Conservation (phyloP, 1,140 invertebrate genomes). For the Colletes gigas region DNA sequence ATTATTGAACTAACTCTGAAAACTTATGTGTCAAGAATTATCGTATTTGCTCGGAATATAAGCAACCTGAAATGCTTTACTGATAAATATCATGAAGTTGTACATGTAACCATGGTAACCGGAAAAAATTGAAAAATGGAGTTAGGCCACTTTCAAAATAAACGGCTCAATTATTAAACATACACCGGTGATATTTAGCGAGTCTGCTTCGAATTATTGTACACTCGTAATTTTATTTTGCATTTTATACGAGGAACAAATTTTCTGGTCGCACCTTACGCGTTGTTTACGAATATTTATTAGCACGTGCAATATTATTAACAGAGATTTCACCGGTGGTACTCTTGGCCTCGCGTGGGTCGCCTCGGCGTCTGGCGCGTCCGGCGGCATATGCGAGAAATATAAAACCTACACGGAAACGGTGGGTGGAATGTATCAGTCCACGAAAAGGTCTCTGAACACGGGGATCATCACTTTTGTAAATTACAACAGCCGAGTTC, state of each 20-base stretch:
- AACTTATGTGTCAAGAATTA: no score
- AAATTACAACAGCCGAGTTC: constrained; percentile 98
- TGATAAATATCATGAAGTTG: no score
- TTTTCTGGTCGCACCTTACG: no score
- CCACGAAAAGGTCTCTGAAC: constrained; percentile 96
- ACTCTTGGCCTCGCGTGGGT: constrained; percentile 99
- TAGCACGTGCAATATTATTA: constrained; percentile 40
- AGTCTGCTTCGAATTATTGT: no score
- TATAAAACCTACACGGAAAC: constrained; percentile 98
- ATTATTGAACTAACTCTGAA: no score
- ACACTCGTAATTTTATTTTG: neutral
- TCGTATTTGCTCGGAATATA: no score
- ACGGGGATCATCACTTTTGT: constrained; percentile 99
- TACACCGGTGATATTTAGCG: no score
- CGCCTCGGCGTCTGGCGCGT: constrained; percentile 96
- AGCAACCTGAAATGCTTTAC: no score
- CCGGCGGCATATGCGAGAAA: constrained; percentile 99
- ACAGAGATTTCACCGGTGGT: constrained; percentile 96
- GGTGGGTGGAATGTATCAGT: constrained; percentile 94
- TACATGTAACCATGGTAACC: no score
- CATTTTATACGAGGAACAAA: neutral
- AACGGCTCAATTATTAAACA: no score
- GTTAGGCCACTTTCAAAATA: no score
- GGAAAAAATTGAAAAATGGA: no score
- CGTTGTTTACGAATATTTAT: neutral